Percentiles rank a stretch among this genome's conserved stretches.
phyloP scores from a whole-genome alignment of 2,888 invertebrate genomes.

The Drosophila tripunctata region DNA sequence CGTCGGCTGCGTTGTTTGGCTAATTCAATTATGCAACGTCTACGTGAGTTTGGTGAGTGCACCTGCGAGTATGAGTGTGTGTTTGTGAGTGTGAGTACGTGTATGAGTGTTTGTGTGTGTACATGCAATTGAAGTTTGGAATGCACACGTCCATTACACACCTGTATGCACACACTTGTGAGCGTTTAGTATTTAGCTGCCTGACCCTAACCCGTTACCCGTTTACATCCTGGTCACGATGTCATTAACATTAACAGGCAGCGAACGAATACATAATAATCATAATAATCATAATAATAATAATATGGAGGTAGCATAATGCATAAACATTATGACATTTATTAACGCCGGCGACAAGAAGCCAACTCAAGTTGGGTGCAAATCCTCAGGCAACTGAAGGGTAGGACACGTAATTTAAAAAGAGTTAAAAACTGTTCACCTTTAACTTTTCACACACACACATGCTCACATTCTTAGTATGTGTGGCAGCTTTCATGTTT shows the following conservation, averaged over 20 bases:
- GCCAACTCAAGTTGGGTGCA: neutral
- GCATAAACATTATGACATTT: conserved; percentile 53
- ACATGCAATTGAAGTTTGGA: conserved; percentile 52
- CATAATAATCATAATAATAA: conserved; percentile 32
- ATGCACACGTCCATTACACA: conserved; percentile 49
- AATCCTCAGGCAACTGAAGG: conserved; percentile 21
- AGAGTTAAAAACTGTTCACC: conserved; percentile 57
- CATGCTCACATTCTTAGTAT: neutral
- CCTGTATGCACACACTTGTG: conserved; percentile 52
- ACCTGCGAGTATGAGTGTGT: conserved; percentile 26
- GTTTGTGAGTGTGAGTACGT: conserved; percentile 13
- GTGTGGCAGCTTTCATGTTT: conserved; percentile 27
- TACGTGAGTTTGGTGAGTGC: conserved; percentile 26
- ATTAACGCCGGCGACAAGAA: conserved; percentile 32
- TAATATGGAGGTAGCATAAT: conserved; percentile 31
- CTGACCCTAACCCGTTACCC: neutral
- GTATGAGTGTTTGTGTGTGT: conserved; percentile 21
- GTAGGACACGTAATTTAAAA: conserved; percentile 49
- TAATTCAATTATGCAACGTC: conserved; percentile 69
- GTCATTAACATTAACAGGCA: conserved; percentile 37
- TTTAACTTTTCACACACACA: conserved; percentile 22
- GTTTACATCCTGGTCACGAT: neutral
- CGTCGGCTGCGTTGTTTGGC: conserved; percentile 56
- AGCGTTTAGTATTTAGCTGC: conserved; percentile 45
- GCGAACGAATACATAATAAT: conserved; percentile 36